These are phyloP conservation scores for Anisognathus igniventris DNA, from an alignment of 2,797 vertebrate species.

Conservation along the genomic window DNA sequence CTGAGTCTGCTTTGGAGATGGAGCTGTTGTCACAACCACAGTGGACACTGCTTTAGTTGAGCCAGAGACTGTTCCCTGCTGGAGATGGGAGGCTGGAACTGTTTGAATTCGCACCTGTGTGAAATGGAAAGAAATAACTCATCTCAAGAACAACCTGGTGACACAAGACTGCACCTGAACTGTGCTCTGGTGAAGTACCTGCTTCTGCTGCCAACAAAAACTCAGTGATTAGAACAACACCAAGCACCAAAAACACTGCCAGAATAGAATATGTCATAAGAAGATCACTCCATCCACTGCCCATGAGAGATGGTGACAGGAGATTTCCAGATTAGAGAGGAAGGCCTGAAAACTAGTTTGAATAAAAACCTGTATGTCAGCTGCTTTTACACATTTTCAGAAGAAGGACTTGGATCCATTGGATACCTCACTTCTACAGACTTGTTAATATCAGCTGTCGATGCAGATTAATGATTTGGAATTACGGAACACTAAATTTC, in stretches of 20 bases:
- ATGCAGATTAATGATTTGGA: not conserved
- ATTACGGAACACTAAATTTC: not conserved
- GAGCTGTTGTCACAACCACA: constrained; percentile 92
- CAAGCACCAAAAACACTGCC: not conserved
- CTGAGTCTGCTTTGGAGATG: constrained; percentile 86
- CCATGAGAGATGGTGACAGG: not conserved
- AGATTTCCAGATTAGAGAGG: not conserved
- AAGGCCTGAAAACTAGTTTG: not conserved
- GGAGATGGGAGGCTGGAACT: constrained; percentile 89
- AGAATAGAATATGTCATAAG: not conserved
- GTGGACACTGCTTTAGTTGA: constrained; percentile 91
- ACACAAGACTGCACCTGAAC: not conserved
- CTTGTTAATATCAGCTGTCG: not conserved
- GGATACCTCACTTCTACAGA: not conserved
- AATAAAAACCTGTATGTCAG: not conserved
- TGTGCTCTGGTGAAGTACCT: not conserved
- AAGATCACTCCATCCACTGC: not conserved
- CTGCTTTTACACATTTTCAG: not conserved
- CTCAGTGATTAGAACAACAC: not conserved
- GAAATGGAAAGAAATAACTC: not conserved
- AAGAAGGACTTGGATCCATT: not conserved
- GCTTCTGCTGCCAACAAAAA: not conserved
- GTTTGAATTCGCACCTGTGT: constrained; percentile 94
- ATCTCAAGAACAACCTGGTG: not conserved
- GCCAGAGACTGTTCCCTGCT: constrained; percentile 85